Evolutionary conservation across 2,113 vertebrate genomes (phyloP).

Genomic region (Urocolius indicus): DNA sequence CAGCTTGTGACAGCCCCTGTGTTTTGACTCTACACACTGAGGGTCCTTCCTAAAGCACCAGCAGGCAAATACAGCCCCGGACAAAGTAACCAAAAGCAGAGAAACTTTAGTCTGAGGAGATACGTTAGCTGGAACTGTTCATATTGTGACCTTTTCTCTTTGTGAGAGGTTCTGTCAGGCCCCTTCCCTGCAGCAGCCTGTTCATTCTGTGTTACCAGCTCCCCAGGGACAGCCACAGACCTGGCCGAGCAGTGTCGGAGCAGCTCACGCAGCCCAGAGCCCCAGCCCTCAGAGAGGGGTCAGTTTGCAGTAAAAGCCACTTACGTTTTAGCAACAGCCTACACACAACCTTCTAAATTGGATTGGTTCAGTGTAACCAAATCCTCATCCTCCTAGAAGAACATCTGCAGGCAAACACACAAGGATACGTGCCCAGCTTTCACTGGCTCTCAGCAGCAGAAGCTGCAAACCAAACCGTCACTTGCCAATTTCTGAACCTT

Average conservation of each 20-base stretch:
- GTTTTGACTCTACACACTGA: too few species aligned
- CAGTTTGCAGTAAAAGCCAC: neutral
- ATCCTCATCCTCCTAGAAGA: neutral
- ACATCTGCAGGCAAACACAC: neutral
- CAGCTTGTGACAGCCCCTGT: too few species aligned
- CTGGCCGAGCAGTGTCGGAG: neutral
- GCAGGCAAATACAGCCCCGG: neutral
- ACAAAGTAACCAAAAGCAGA: neutral
- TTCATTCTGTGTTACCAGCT: fast-evolving
- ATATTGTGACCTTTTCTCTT: neutral
- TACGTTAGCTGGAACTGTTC: neutral
- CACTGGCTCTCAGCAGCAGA: neutral
- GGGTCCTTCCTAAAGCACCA: neutral
- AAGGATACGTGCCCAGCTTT: neutral
- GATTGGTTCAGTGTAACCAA: neutral
- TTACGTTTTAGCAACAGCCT: neutral
- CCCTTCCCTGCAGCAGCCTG: neutral
- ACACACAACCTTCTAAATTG: fast-evolving
- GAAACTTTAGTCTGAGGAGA: neutral
- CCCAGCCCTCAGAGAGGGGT: fast-evolving
- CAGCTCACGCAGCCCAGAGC: neutral
- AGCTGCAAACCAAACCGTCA: neutral
- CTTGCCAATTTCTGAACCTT: neutral
- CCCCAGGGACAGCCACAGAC: neutral
- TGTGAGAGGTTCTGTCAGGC: too few species aligned